A percentile compares a stretch with the other conserved stretches of the same genome.
Conservation (phyloP, 2,797 vertebrate genomes). For the Tamandua tetradactyla region DNA sequence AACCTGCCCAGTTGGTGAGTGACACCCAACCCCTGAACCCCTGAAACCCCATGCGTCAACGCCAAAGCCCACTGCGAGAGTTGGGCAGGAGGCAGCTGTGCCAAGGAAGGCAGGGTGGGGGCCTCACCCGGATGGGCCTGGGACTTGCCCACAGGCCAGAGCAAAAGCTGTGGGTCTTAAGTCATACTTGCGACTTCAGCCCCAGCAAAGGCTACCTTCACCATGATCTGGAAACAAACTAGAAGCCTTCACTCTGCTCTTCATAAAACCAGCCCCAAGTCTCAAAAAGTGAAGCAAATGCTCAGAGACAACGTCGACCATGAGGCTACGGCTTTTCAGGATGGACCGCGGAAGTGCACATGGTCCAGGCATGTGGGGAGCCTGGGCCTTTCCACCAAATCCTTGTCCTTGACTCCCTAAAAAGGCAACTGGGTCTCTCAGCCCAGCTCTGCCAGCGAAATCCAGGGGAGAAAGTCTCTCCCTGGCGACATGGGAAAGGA, state of each 20-base stretch:
- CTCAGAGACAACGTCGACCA: background rate
- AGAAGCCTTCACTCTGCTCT: background rate
- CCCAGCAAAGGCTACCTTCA: background rate
- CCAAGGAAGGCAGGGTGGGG: background rate
- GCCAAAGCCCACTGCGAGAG: background rate
- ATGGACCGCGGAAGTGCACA: background rate
- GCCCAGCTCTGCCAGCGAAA: no score
- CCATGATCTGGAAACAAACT: background rate
- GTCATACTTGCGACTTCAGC: background rate
- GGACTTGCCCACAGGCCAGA: background rate
- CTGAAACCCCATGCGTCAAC: background rate
- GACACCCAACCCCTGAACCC: conserved; percentile 2
- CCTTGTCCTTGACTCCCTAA: background rate
- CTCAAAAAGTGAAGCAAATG: conserved; percentile 4
- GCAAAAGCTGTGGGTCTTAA: background rate
- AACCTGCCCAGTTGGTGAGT: background rate
- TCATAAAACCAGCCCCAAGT: conserved; percentile 14
- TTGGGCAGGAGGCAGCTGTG: background rate
- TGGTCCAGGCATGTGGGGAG: background rate
- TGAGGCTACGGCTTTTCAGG: background rate
- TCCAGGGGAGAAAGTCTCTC: no score
- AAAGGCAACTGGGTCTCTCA: no score
- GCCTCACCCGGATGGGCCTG: background rate
- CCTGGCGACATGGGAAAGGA: no score
- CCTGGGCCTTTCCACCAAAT: conserved; percentile 28